Conservation (phyloP, 2,797 vertebrate genomes). For the Dendrocincla tyrannina region DNA sequence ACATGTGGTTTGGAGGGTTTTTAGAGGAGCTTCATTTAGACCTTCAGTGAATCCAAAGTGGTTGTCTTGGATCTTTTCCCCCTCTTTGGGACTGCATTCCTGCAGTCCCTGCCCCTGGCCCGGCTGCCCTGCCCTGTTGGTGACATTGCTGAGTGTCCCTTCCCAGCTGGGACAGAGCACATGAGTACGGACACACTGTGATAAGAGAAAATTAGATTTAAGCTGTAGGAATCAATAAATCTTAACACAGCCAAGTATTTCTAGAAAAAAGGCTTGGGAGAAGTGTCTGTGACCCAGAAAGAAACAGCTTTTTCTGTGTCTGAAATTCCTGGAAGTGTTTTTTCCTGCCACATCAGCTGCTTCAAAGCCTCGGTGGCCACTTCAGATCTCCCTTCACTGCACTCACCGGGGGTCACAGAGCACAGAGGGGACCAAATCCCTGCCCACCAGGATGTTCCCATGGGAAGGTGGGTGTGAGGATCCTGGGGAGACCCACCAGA, state of each 20-base stretch:
- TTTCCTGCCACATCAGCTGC: neutral
- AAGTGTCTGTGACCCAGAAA: neutral
- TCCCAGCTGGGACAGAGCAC: neutral
- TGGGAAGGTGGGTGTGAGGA: neutral
- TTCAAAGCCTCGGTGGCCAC: neutral
- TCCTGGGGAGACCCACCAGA: neutral
- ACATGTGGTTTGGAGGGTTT: accelerated
- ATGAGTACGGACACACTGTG: accelerated
- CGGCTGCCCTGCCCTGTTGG: neutral
- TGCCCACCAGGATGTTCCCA: accelerated
- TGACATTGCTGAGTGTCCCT: neutral
- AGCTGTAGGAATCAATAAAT: neutral
- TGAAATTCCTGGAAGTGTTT: neutral
- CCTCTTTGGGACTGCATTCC: neutral
- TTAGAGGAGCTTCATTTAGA: accelerated
- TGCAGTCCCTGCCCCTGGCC: neutral
- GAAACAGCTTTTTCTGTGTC: neutral
- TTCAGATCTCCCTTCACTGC: neutral
- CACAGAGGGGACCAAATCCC: neutral
- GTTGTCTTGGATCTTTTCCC: neutral
- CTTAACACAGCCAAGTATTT: neutral
- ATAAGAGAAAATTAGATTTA: neutral
- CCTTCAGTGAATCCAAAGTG: neutral
- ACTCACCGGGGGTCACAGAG: neutral
- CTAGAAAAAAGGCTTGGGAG: neutral